These are phyloP conservation scores for Chirona hameri DNA, from an alignment of 2,888 invertebrate genomes.

Conservation along the genomic window DNA sequence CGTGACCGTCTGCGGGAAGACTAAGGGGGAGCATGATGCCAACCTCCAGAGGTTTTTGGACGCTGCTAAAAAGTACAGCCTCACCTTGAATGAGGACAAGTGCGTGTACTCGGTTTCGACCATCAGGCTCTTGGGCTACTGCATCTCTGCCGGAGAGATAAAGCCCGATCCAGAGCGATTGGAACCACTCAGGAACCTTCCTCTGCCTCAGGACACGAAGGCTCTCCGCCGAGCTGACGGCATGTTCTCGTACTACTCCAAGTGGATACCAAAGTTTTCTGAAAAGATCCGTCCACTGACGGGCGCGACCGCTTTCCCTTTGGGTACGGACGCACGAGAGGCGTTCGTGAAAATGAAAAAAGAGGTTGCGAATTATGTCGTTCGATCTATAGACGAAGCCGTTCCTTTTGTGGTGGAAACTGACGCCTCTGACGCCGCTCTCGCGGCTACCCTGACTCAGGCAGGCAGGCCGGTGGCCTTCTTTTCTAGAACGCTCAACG, in stretches of 20 bases:
- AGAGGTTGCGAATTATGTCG: slow-evolving; percentile 25
- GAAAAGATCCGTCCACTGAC: slow-evolving; percentile 10
- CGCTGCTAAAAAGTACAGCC: neutral
- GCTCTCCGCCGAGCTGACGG: neutral
- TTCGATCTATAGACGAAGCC: neutral
- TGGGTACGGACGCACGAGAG: neutral
- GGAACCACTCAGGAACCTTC: neutral
- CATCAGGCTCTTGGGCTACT: slow-evolving; percentile 11
- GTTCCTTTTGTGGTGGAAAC: slow-evolving; percentile 30
- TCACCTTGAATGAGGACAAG: slow-evolving; percentile 25
- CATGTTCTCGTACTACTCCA: too few species aligned
- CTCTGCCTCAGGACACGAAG: neutral
- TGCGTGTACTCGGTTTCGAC: neutral
- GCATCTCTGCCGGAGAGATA: neutral
- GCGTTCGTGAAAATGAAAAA: slow-evolving; percentile 3
- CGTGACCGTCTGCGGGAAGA: neutral
- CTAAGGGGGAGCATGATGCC: neutral
- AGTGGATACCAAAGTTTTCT: neutral
- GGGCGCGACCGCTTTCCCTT: slow-evolving; percentile 1
- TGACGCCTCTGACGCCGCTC: slow-evolving; percentile 1
- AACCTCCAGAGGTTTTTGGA: neutral
- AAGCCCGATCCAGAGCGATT: neutral
- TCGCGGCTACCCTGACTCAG: slow-evolving; percentile 22
- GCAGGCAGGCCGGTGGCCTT: neutral
- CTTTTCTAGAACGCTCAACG: neutral